These are phyloP conservation scores for Lepeophtheirus salmonis DNA, from an alignment of 1,140 invertebrate species.

Conservation along the genomic window DNA sequence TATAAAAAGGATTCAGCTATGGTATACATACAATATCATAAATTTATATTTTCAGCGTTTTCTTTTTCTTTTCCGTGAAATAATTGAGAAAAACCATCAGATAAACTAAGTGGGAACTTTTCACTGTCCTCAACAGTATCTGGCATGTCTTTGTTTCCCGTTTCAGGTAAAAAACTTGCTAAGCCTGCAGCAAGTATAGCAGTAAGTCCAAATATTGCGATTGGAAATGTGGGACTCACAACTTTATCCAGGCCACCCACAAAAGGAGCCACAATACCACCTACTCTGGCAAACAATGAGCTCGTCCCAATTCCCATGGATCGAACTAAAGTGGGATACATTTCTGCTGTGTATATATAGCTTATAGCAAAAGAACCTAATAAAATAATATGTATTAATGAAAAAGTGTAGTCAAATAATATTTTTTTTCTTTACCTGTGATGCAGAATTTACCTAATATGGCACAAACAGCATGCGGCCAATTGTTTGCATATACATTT, in stretches of 20 bases:
- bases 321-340: constrained; percentile 10
- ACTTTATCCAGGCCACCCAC: constrained; percentile 5
- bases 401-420: not conserved
- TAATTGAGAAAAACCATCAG: not conserved
- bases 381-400: not conserved
- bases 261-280: not conserved
- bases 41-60: too few species aligned
- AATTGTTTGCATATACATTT: not conserved
- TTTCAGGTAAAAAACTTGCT: not conserved
- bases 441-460: constrained; percentile 6
- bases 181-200: not conserved
- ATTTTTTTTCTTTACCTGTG: constrained; percentile 1
- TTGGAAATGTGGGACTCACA: constrained; percentile 2
- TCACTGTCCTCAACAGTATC: constrained; percentile 8
- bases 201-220: constrained; percentile 8
- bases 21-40: too few species aligned
- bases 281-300: not conserved
- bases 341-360: constrained; percentile 5
- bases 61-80: not conserved
- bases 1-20: too few species aligned
- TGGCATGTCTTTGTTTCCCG: not conserved
- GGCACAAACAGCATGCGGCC: constrained; percentile 3
- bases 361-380: constrained; percentile 3
- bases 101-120: not conserved
- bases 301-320: not conserved